Base-by-base conservation (phyloP, 2,113 vertebrate species). In the Zosterops lateralis region DNA sequence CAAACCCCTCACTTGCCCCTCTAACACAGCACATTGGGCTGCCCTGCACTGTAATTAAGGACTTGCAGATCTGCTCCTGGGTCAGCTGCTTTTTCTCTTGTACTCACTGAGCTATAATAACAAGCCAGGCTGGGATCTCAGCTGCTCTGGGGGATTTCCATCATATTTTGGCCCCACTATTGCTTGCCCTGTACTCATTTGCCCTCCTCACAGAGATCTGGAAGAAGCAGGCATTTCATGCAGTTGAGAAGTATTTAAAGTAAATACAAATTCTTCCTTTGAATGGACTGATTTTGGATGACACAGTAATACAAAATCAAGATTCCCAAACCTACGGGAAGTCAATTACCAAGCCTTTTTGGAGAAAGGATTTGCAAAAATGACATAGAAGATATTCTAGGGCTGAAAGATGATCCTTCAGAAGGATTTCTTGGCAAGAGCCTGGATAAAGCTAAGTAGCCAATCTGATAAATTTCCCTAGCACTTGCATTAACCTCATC, bases 331-430 rank as follows among this genome's bases (percentile, higher is more conserved):
- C 17, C 45, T 58, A 48, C 1, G 4, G 15, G 86, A 95, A 85
- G 76, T 79, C 54, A 85, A 66, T 53, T 85, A 65, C 68, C 14
- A 67, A 86, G 32, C 3, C 21, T 28, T 72, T 85, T 70, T 38
- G 32, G 58, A 58, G 47, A 77, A 93, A 58, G 21, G 44, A 80
- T 77, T 94, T 83, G 47, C 18, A 92, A 90, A 85, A 86, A 62
- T 71, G 22, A 92, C 62, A 80, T 1, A 77, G 62, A 75, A 79
- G 32, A 62, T 34, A 66, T 51, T 85, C 29, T 20, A 71, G 71
- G 50, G 31, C 56, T 91, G 71, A 77, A 83, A 93, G 79, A 88
- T 38, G 72, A 92, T 90, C 40, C 85, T 91, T 85, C 34, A 85
- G 50, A 50, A 91, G 77, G 47, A 94, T 62, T 56, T 87, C 56